Conservation (phyloP, 2,797 vertebrate genomes). For the Urocyon cinereoargenteus region DNA sequence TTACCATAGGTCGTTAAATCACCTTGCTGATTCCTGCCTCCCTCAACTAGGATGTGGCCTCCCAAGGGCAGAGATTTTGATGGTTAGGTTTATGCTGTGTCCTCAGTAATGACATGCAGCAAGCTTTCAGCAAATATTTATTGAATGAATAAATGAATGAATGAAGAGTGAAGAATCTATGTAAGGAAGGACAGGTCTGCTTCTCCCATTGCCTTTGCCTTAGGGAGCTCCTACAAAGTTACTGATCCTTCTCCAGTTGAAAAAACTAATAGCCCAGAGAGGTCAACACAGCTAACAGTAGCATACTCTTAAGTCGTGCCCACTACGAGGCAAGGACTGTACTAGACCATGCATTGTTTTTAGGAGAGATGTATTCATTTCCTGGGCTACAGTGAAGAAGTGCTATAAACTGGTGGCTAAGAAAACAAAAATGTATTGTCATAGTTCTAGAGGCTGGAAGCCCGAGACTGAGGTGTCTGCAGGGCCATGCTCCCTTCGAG, state of each 20-base stretch:
- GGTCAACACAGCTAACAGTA: neutral
- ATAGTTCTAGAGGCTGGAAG: neutral
- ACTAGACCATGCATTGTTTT: neutral
- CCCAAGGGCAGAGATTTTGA: neutral
- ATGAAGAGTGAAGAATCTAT: neutral
- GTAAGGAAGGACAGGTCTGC: neutral
- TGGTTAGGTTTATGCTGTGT: accelerated
- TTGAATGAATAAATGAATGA: neutral
- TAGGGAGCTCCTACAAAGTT: neutral
- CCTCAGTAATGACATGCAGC: neutral
- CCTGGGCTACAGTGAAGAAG: too few relatives aligned
- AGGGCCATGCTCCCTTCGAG: neutral
- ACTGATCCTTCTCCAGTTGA: neutral
- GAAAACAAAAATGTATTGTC: neutral
- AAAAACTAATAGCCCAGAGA: neutral
- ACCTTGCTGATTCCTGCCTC: neutral
- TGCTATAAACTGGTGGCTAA: neutral
- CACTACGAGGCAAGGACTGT: neutral
- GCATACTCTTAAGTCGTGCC: neutral
- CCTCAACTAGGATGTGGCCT: neutral
- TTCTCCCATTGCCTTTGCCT: neutral
- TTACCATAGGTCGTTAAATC: too few relatives aligned
- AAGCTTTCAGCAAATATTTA: neutral
- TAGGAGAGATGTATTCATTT: neutral
- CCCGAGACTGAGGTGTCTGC: too few relatives aligned